Percentiles rank a stretch among this genome's conserved stretches.
phyloP scores from a whole-genome alignment of 1,140 invertebrate genomes.

The Camponotus floridanus region DNA sequence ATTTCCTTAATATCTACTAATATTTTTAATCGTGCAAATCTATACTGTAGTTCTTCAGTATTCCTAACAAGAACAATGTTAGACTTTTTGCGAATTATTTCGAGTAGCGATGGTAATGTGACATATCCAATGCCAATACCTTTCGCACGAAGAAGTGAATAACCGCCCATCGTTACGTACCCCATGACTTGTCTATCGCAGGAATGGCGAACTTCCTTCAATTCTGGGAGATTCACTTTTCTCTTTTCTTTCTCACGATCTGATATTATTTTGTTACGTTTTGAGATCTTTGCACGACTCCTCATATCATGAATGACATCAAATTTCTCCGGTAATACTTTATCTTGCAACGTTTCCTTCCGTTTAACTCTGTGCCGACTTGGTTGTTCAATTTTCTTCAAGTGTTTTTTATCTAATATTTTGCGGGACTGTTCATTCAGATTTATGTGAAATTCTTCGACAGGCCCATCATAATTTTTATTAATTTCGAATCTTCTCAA shows the following conservation, averaged over 20 bases:
- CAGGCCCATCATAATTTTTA: conserved; percentile 84
- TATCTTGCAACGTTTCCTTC: conserved; percentile 83
- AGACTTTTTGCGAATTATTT: conserved; percentile 81
- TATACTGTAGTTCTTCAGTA: conserved; percentile 85
- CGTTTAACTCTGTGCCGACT: conserved; percentile 86
- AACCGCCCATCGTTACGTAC: conserved; percentile 88
- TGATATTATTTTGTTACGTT: conserved; percentile 78
- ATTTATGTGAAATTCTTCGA: conserved; percentile 88
- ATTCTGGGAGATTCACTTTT: conserved; percentile 91
- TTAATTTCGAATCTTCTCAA: conserved; percentile 80
- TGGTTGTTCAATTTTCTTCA: conserved; percentile 87
- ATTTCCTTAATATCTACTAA: conserved; percentile 17
- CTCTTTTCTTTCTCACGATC: conserved; percentile 88
- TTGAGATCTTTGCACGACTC: conserved; percentile 13
- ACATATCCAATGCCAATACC: conserved; percentile 90
- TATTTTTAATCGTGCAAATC: conserved; percentile 84
- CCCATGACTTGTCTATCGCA: conserved; percentile 91
- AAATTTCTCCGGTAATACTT: conserved; percentile 64
- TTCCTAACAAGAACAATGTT: conserved; percentile 85
- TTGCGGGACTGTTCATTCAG: conserved; percentile 87
- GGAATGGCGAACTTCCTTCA: conserved; percentile 87
- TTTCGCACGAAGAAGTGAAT: conserved; percentile 87
- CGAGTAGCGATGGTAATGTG: conserved; percentile 86
- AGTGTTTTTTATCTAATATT: conserved; percentile 87
- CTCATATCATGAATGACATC: conserved; percentile 23